Base-by-base conservation (phyloP, 2,888 invertebrate genomes). In the Agrotis exclamationis region DNA sequence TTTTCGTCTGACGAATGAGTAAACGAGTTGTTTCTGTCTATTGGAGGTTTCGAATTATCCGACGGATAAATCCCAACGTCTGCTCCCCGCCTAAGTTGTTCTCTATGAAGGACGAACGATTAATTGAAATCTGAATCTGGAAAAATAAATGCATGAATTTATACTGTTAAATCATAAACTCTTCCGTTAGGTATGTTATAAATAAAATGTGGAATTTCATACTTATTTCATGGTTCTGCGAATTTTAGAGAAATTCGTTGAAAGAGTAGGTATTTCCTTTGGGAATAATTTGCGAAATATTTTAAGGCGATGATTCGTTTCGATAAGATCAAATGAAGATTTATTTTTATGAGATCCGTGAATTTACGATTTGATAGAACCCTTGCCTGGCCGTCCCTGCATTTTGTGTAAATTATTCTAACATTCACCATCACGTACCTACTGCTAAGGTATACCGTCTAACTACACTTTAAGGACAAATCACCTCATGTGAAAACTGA, bases 221-320 rank as follows among this genome's bases (percentile, higher is more conserved):
- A 13, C 24, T n/a, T n/a, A n/a, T n/a, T 47, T 39, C 50, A 65
- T 24, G 14, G 11, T 76, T 76, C 77, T 54, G 13, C 22, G 77
- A 62, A 77, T 63, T 76, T 64, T 53, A 65, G 16, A 33, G 57
- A 71, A 76, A 76, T 76, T 76, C 64, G 45, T 24, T 62, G 71
- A 51, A 73, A 60, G 39, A 58, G n/a, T n/a, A n/a, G n/a, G n/a
- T 47, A 63, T 63, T 69, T 75, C 51, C 18, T 68, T 58, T 58
- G 22, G 1, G 24, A 33, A 57, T 47, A 3, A 51, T 47, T 58
- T 57, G 24, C 22, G 20, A 24, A 45, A 39, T 3, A 59, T 57
- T 62, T 67, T 51, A 62, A 33, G 20, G 67, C 39, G 18, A 57
- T 64, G 56, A 73, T 58, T 57, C 45, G 45, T 51, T 73, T 44